Evolutionary conservation across 2,888 invertebrate genomes (phyloP).

Genomic region (Epirrhoe tristata): DNA sequence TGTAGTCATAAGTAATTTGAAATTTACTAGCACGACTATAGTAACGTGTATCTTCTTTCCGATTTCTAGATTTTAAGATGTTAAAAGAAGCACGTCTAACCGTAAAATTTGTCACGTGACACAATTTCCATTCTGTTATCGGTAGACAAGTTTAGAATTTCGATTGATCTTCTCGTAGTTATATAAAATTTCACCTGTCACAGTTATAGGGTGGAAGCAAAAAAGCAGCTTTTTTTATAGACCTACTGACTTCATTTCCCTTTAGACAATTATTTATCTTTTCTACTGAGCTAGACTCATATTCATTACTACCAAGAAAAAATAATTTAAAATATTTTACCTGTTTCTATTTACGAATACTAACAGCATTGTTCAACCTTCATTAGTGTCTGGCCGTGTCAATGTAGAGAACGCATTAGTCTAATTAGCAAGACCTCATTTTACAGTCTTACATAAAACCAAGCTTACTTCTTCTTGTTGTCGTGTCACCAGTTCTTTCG

Average conservation of each 20-base stretch:
- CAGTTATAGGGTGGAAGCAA: not conserved
- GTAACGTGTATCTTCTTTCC: not conserved
- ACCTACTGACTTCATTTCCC: not conserved
- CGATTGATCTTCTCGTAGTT: not conserved
- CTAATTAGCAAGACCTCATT: constrained; percentile 31
- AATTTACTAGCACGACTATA: not conserved
- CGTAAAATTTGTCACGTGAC: not conserved
- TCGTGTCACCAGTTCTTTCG: too few relatives aligned
- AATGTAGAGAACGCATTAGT: constrained; percentile 21
- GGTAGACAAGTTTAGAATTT: not conserved
- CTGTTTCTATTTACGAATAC: not conserved
- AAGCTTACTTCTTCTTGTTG: too few relatives aligned
- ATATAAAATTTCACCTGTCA: not conserved
- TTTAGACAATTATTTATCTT: not conserved
- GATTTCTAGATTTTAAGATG: not conserved
- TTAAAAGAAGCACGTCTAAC: not conserved
- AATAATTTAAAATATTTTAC: not conserved
- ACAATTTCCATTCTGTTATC: not conserved
- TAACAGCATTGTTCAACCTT: constrained; percentile 26
- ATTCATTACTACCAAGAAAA: not conserved
- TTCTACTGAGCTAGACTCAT: not conserved
- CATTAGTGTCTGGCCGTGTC: constrained; percentile 23
- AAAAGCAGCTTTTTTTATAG: not conserved
- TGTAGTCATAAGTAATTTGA: not conserved
- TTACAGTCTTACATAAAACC: constrained; percentile 22